A percentile compares a stretch with the other conserved stretches of the same genome.
Conservation (phyloP, 2,888 invertebrate species). For the Thymelicus sylvestris region DNA sequence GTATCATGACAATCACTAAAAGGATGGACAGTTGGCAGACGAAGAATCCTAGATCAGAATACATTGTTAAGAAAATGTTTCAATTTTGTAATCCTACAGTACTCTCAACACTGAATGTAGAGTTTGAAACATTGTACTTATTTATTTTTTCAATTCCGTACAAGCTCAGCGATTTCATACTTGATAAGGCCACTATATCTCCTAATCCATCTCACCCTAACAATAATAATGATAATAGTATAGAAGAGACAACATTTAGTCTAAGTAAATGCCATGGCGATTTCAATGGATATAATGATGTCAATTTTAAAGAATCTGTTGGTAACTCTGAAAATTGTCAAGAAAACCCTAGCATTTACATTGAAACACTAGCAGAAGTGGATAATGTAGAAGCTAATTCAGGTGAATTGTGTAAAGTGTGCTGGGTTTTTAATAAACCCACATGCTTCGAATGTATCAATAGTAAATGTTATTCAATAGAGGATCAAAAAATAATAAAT, state of each 20-base stretch:
- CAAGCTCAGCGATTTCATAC: conserved; percentile 1
- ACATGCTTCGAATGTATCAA: conserved; percentile 46
- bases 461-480: neutral
- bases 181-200: neutral
- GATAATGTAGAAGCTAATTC: neutral
- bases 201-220: neutral
- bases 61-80: conserved; percentile 33
- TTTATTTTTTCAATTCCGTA: conserved; percentile 50
- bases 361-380: neutral
- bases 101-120: conserved; percentile 30
- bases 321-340: neutral
- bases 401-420: conserved; percentile 42
- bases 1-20: conserved; percentile 49
- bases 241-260: neutral
- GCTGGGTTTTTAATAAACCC: conserved; percentile 52
- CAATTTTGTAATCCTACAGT: conserved; percentile 49
- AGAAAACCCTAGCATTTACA: neutral
- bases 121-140: conserved; percentile 43
- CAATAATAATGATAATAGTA: neutral
- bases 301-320: neutral
- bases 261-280: neutral
- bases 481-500: neutral
- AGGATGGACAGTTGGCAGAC: conserved; percentile 37
- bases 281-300: neutral
- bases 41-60: conserved; percentile 10